Evolutionary conservation across 2,113 vertebrate species (phyloP), one percentile per base, ranked within the genome.

Genomic region (Zootoca vivipara): DNA sequence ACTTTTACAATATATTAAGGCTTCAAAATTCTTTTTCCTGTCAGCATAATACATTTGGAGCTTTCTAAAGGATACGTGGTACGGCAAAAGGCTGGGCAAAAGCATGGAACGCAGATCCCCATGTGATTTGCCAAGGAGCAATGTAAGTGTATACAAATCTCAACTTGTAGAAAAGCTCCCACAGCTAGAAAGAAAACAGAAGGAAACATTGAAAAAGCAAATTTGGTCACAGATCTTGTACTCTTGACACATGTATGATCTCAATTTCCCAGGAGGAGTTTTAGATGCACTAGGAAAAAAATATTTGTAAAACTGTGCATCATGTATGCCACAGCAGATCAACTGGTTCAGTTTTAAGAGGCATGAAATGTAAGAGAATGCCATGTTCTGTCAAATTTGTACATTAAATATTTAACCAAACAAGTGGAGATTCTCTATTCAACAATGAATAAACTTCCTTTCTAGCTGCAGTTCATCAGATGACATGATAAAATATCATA

Each of bases 1-100:
- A 56, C 73, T 38, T 12, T 20, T 33, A 28, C 28, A 62, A 62
- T 62, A 20, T 26, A 13, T 83, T 78, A 30, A 67, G 40, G 52
- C 15, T 78, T 56, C 38, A 18, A 62, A 78, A 78, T 13, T 65
- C 18, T 78, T 77, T 42, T 22, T 3, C 30, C 65, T 70, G 42
- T 67, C 22, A 83, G 38, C 72, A 42, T 6, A 64, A 67, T 46
- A 88, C 4, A 28, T 26, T 18, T 22, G 12, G 46, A 30, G 42
- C 80, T 89, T 94, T 91, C 74, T 81, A 91, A 97, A 99, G 98
- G 99, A 99, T 99, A 99, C 99, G 99, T 96, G 99, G 99, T 92
- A 99, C 99, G 72, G 99, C 99, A 90, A 99, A 99, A 15, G 99
- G 99, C 93, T 99, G 99, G 92, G 99, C 99, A 70, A 99, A 99